A percentile compares a stretch with the other conserved stretches of the same genome.
Evolutionary conservation across 2,888 invertebrate genomes (phyloP).

Genomic region (Torymus tubicola): DNA sequence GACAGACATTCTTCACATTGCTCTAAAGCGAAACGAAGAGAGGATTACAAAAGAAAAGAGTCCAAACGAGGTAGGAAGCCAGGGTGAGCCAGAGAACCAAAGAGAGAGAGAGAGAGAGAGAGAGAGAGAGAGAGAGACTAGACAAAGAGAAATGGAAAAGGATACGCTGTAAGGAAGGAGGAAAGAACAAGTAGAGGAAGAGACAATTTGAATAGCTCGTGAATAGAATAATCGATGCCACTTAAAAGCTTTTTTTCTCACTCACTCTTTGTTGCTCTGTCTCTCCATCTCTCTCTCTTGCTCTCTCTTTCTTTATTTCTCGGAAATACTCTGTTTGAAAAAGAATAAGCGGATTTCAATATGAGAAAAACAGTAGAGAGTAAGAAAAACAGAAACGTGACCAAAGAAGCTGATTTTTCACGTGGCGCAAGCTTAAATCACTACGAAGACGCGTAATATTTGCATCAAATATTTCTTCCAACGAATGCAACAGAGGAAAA

Average conservation of each 20-base stretch:
- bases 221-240: conserved; percentile 72
- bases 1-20: conserved; percentile 63
- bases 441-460: conserved; percentile 37
- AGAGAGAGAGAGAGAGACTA: too few species aligned
- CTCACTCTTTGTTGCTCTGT: too few species aligned
- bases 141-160: conserved; percentile 54
- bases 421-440: conserved; percentile 41
- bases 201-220: conserved; percentile 71
- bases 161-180: conserved; percentile 23
- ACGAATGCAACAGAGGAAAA: too few species aligned
- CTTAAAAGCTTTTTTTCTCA: conserved; percentile 67
- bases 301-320: conserved; percentile 4
- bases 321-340: conserved; percentile 23
- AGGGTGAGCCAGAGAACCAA: conserved; percentile 33
- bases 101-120: conserved; percentile 7
- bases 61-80: too few species aligned
- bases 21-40: conserved; percentile 51
- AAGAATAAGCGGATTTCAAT: conserved; percentile 25
- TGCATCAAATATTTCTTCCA: conserved; percentile 51
- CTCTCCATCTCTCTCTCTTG: neutral
- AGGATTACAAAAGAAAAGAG: conserved; percentile 37
- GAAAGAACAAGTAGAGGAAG: conserved; percentile 42
- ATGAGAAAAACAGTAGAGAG: conserved; percentile 32
- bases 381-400: neutral
- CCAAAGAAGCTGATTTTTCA: conserved; percentile 24